phyloP scores from a whole-genome alignment of 1,140 invertebrate genomes.

The Battus philenor region DNA sequence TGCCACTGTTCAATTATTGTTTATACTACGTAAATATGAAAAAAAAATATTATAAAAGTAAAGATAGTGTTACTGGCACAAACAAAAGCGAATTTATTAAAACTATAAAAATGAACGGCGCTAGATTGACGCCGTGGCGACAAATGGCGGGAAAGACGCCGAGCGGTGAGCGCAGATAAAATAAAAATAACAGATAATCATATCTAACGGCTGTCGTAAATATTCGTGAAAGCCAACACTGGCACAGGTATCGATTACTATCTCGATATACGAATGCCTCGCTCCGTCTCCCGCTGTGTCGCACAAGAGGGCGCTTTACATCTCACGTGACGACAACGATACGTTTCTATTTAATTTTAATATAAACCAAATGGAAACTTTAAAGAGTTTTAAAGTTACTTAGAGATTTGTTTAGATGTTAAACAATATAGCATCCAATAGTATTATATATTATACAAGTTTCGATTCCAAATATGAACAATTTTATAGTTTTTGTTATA shows the following conservation, averaged over 20 bases:
- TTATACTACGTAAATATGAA: no score
- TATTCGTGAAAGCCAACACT: conserved; percentile 36
- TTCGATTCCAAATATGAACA: not conserved
- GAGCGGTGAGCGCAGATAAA: conserved; percentile 23
- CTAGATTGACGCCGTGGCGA: conserved; percentile 8
- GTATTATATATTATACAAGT: not conserved
- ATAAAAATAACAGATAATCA: conserved; percentile 39
- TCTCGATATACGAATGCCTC: conserved; percentile 36
- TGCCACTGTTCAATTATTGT: no score
- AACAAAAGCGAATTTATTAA: conserved; percentile 10
- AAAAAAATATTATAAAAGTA: no score
- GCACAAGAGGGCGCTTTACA: conserved; percentile 15
- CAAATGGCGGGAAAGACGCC: conserved; percentile 6
- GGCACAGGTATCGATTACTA: conserved; percentile 50
- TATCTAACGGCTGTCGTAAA: conserved; percentile 37
- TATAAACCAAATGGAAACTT: conserved; percentile 1
- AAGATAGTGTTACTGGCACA: no score
- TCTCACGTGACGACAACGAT: conserved; percentile 21
- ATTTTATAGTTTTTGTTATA: not conserved
- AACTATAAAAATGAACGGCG: conserved; percentile 12
- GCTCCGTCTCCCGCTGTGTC: conserved; percentile 37
- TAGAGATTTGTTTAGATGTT: not conserved
- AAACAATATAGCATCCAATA: not conserved
- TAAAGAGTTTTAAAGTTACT: not conserved
- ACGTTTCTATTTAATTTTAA: no score